Evolutionary conservation across 2,113 vertebrate species (phyloP), one percentile per base, ranked within the genome.

Genomic region (Phoenicopterus ruber): DNA sequence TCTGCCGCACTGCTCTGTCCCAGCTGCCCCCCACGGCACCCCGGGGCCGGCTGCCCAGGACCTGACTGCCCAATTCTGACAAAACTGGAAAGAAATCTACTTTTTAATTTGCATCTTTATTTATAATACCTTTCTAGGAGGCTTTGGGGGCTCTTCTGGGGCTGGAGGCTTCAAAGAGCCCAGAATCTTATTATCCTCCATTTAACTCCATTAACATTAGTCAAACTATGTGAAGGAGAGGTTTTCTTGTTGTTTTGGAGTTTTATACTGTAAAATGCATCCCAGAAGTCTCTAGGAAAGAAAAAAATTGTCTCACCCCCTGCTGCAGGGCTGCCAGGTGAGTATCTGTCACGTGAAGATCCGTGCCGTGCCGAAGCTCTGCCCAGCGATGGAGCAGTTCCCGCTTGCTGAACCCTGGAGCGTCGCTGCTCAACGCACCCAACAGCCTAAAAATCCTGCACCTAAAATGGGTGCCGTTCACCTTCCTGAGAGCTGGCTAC

Each of bases 21-120:
- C 63, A 19, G 42, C 31, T 7, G 6, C 29, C 12, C 14, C 3
- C 14, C 1, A 3, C 1, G 5, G 38, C 29, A 42, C 25, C 15
- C 31, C 4, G 2, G 25, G 38, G 10, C 38, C 14, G 6, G 34
- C 49, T 89, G 12, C 61, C 20, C 59, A 69, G 85, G 34, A 40
- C 36, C 40, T 61, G 22, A 38, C 59, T n/a, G 24, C 13, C 24
- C 76, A 57, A 1, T 81, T 94, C 42, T 72, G 67, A 34, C 38
- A 67, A 71, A 76, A 76, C 3, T 31, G 34, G 38, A 46, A 74
- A 66, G 7, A 82, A 92, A 67, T 24, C 36, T 24, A 20, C 29
- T 82, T 86, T 57, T 49, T 17, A 55, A 58, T 69, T 31, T 2
- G 11, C 28, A 28, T 67, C 1, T 15, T 46, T 54, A 34, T 78